Evolutionary conservation across 2,888 invertebrate species (phyloP), one percentile per base, ranked within the genome.

Genomic region (Temnothorax ravouxi): DNA sequence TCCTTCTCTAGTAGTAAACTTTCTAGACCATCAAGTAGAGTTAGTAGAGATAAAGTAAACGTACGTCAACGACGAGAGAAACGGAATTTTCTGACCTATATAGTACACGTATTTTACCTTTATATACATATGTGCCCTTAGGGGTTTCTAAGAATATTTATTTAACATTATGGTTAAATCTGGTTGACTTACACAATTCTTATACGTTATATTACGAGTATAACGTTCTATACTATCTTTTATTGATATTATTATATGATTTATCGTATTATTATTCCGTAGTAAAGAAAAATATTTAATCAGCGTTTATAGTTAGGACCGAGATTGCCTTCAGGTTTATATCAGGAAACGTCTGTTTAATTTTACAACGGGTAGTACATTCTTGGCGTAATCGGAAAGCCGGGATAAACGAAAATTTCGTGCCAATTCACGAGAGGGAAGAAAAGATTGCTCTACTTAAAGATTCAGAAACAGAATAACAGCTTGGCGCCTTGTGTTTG

Each of bases 271-370:
- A 47, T 52, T 34, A 34, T 21, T 44, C n/a, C 21, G 52, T n/a
- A n/a, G n/a, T n/a, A n/a, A n/a, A n/a, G n/a, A n/a, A n/a, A n/a
- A n/a, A n/a, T n/a, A 54, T 77, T 54, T 77, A 66, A 66, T 77
- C 66, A 34, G 21, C 9, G 41, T 66, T 77, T 64, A 25, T 50
- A 38, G n/a, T 38, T 62, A 38, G 25, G 21, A 13, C 25, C 64
- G 18, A 64, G 64, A 76, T 64, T 76, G 54, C 38, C 9, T 64
- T 62, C 11, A 76, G 38, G 18, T 64, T 76, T 54, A 54, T 41
- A 5, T 18, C 18, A 29, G 34, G 29, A 54, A 8, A 66, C 52
- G 25, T 61, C 29, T 25, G 8, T 66, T 77, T 67, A 67, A 77
- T 76, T 67, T 44, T 29, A 25, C 38, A 38, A 38, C 47, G 38